Conservation (phyloP, 2,113 vertebrate genomes). For the Argyrosomus japonicus region DNA sequence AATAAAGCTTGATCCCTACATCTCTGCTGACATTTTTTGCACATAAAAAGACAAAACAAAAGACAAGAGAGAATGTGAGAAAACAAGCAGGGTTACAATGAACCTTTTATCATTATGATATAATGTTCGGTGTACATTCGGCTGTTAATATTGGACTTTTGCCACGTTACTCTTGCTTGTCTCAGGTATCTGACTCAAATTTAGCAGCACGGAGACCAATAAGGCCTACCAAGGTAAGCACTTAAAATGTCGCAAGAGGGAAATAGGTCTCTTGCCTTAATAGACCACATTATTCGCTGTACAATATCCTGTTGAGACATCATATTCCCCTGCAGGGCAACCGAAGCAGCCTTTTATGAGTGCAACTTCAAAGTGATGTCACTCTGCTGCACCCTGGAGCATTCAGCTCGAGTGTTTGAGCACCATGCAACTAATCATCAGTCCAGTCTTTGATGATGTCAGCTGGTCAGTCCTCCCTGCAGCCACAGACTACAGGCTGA, state of each 20-base stretch:
- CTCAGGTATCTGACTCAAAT: background rate
- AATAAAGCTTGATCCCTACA: too few species aligned
- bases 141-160: background rate
- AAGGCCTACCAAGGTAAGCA: background rate
- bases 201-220: background rate
- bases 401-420: background rate
- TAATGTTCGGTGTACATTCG: background rate
- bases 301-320: constrained; percentile 29
- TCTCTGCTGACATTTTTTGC: background rate
- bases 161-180: background rate
- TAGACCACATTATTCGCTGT: constrained; percentile 4
- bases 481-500: constrained; percentile 1
- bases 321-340: background rate
- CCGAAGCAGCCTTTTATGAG: constrained; percentile 13
- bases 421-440: background rate
- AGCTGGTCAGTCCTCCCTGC: constrained; percentile 1
- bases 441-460: constrained; percentile 17
- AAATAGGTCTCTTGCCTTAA: constrained; percentile 1
- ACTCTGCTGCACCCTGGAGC: constrained; percentile 30
- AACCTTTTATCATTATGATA: background rate
- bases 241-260: background rate
- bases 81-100: background rate
- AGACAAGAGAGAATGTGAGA: background rate
- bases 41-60: background rate
- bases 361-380: constrained; percentile 36